A percentile compares a stretch with the other conserved stretches of the same genome.
These are phyloP conservation scores for Prionailurus bengalensis DNA, from an alignment of 2,113 vertebrate species.

Conservation along the genomic window DNA sequence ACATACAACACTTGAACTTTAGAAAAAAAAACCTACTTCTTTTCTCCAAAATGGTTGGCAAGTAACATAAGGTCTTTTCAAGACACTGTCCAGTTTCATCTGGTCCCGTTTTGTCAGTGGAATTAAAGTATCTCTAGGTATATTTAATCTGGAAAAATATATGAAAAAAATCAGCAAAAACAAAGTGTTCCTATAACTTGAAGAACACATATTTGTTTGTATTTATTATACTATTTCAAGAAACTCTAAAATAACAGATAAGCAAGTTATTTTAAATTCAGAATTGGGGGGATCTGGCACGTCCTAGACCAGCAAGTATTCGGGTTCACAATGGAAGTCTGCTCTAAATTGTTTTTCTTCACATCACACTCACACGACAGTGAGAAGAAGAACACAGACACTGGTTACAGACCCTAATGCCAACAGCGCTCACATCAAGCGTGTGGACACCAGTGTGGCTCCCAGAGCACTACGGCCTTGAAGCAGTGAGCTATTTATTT, in stretches of 20 bases:
- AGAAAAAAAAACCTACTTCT: constrained; percentile 89
- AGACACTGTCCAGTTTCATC: constrained; percentile 93
- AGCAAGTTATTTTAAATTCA: background rate
- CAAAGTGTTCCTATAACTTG: background rate
- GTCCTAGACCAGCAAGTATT: background rate
- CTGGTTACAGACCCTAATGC: background rate
- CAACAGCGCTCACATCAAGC: background rate
- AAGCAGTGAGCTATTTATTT: background rate
- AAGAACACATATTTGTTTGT: background rate
- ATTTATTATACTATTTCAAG: background rate
- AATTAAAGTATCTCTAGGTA: constrained; percentile 91
- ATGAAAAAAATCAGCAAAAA: constrained; percentile 48
- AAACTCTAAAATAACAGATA: constrained; percentile 12
- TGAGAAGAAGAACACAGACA: background rate
- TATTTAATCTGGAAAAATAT: constrained; percentile 88
- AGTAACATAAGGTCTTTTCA: constrained; percentile 92
- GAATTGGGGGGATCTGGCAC: background rate
- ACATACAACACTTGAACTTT: background rate
- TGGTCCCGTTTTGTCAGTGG: constrained; percentile 93
- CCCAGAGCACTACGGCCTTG: rapidly evolving
- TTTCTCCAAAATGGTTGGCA: constrained; percentile 93
- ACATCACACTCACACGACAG: background rate
- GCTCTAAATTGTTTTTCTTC: background rate
- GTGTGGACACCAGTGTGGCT: rapidly evolving
- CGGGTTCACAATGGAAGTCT: background rate